Evolutionary conservation across 1,140 invertebrate genomes (phyloP).

Genomic region (Ridgeia piscesae): DNA sequence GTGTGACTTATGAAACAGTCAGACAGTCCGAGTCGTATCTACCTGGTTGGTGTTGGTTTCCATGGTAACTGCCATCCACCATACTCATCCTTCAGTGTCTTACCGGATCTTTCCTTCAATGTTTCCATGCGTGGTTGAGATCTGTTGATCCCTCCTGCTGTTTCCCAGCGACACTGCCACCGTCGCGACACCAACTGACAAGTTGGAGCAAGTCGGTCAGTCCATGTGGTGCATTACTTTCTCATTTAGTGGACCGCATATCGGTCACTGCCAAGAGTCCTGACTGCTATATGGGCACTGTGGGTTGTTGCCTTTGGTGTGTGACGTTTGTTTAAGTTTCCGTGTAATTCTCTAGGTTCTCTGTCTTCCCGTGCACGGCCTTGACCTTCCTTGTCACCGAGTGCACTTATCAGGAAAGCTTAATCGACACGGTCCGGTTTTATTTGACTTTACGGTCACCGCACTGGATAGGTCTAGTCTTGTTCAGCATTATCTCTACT

Average conservation of each 20-base stretch:
- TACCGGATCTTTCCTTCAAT: not conserved
- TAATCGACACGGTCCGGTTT: not conserved
- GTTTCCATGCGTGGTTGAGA: not conserved
- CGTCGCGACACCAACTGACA: not conserved
- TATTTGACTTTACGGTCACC: not conserved
- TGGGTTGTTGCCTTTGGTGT: not conserved
- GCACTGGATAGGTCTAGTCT: not conserved
- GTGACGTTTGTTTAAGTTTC: not conserved
- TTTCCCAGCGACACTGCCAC: not conserved
- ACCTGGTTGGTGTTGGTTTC: not conserved
- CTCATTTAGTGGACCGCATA: not conserved
- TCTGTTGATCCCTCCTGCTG: not conserved
- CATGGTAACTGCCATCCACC: not conserved
- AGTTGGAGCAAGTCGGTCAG: not conserved
- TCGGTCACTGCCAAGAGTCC: not conserved
- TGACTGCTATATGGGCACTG: not conserved
- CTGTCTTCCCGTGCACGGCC: not conserved
- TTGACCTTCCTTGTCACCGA: not conserved
- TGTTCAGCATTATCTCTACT: not conserved
- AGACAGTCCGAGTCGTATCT: not conserved
- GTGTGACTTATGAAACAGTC: not conserved
- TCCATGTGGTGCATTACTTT: not conserved
- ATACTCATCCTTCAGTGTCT: not conserved
- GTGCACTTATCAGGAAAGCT: not conserved
- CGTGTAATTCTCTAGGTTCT: not conserved